Percentiles rank a stretch among this genome's conserved stretches.
Conservation (phyloP, 2,888 invertebrate genomes). For the Tenthredo livida region DNA sequence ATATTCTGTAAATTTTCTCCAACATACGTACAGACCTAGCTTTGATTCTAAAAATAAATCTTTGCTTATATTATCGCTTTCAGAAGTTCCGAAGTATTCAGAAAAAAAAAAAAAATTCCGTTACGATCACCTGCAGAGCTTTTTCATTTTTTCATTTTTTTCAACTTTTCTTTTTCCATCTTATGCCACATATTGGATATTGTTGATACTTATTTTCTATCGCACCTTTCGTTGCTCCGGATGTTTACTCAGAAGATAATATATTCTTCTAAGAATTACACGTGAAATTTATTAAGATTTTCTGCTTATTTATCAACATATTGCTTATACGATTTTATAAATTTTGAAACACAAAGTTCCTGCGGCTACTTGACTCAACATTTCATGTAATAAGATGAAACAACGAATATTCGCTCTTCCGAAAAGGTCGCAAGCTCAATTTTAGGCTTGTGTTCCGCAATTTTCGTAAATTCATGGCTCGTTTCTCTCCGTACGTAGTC, state of each 20-base stretch:
- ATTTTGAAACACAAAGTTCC: neutral
- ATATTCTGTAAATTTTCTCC: neutral
- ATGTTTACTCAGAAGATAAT: neutral
- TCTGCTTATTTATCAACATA: neutral
- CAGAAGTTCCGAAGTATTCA: neutral
- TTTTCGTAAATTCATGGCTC: neutral
- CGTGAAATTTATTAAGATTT: neutral
- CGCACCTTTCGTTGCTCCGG: neutral
- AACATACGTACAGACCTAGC: neutral
- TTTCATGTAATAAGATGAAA: neutral
- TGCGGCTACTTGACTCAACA: neutral
- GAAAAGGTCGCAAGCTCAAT: neutral
- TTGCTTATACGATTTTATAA: neutral
- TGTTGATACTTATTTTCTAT: neutral
- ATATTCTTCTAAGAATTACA: neutral
- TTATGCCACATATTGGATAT: neutral
- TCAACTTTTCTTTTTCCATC: neutral
- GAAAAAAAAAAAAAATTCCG: neutral
- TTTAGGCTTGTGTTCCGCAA: neutral
- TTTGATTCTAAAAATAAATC: neutral
- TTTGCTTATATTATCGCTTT: neutral
- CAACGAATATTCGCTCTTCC: neutral
- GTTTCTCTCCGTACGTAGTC: neutral
- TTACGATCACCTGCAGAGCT: too few relatives aligned
- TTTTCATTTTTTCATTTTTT: neutral